Evolutionary conservation across 2,797 vertebrate species (phyloP).

Genomic region (Choloepus didactylus): DNA sequence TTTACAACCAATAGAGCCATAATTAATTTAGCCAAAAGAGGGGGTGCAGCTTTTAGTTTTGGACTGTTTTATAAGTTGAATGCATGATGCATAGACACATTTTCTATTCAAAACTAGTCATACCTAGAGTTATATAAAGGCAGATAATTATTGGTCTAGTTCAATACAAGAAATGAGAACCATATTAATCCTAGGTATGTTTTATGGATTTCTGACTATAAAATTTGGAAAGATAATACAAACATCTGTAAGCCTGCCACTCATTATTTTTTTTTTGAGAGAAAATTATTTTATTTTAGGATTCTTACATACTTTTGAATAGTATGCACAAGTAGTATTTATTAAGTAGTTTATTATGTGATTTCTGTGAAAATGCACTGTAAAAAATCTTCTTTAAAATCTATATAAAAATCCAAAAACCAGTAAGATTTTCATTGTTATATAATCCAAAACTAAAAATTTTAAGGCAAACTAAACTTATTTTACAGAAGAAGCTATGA

Average conservation of each 20-base stretch:
- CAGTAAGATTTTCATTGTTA: slow-evolving; percentile 55
- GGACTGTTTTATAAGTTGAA: neutral
- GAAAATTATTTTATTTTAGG: slow-evolving; percentile 63
- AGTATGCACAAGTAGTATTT: slow-evolving; percentile 27
- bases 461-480: slow-evolving; percentile 45
- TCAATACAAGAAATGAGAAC: neutral
- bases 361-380: slow-evolving; percentile 41
- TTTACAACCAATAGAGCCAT: neutral
- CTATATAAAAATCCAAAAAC: slow-evolving; percentile 59
- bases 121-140: neutral
- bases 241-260: neutral
- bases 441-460: slow-evolving; percentile 33
- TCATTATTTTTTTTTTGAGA: neutral
- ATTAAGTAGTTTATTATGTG: slow-evolving; percentile 35
- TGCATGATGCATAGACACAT: neutral
- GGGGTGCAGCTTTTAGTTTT: neutral
- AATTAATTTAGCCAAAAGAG: neutral
- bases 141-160: neutral
- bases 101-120: neutral
- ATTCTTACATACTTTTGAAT: slow-evolving; percentile 21
- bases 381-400: slow-evolving; percentile 53
- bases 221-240: neutral
- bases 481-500: slow-evolving; percentile 42
- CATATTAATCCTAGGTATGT: neutral
- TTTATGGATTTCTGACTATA: neutral